phyloP scores from a whole-genome alignment of 2,113 vertebrate genomes.

The Panurus biarmicus region DNA sequence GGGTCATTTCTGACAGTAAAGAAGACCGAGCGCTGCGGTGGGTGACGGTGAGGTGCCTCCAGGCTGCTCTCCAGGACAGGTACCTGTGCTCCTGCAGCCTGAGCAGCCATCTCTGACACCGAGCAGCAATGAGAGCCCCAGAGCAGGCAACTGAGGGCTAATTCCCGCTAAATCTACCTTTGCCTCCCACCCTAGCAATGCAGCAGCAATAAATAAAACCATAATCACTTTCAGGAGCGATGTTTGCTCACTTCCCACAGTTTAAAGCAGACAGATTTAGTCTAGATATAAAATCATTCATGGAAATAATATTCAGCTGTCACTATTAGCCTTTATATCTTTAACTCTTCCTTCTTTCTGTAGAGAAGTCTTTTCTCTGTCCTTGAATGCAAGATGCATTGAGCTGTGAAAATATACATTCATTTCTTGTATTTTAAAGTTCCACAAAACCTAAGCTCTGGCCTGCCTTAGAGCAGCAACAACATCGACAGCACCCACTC shows the following conservation, averaged over 20 bases:
- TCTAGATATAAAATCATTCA: not conserved
- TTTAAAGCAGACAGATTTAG: not conserved
- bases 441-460: not conserved
- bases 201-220: not conserved
- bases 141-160: not conserved
- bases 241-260: not conserved
- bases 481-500: not conserved
- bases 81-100: not conserved
- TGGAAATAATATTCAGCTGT: not conserved
- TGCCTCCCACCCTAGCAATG: not conserved
- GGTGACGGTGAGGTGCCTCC: not conserved
- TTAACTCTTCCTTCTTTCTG: not conserved
- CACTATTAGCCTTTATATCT: not conserved
- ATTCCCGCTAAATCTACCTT: not conserved
- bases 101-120: not conserved
- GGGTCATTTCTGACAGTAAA: not conserved
- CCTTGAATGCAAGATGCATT: not conserved
- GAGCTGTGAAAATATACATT: not conserved
- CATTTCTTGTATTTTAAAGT: not conserved
- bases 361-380: not conserved
- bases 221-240: not conserved
- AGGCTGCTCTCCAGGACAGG: not conserved
- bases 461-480: not conserved
- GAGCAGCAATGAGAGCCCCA: fast-evolving
- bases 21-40: not conserved